Conservation (phyloP, 1,140 invertebrate species). For the Drosophila ananassae region DNA sequence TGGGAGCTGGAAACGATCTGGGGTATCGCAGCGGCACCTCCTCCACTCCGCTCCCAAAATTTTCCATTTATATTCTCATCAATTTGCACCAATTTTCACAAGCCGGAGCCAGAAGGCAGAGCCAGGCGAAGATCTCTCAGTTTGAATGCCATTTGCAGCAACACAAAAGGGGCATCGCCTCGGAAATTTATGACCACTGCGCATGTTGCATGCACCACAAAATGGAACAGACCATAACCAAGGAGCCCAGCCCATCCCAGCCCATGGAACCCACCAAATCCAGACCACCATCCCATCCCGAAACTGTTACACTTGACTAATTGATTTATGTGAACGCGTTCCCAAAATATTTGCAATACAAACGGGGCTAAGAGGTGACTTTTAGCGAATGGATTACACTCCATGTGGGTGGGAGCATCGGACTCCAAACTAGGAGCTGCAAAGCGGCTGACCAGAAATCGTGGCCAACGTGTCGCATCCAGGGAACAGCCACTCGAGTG, state of each 20-base stretch:
- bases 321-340: slow-evolving; percentile 68
- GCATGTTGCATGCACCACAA: slow-evolving; percentile 40
- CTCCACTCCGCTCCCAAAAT: slow-evolving; percentile 17
- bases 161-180: slow-evolving; percentile 65
- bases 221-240: slow-evolving; percentile 8
- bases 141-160: slow-evolving; percentile 56
- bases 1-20: slow-evolving; percentile 6
- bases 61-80: slow-evolving; percentile 52
- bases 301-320: slow-evolving; percentile 69
- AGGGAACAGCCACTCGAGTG: slow-evolving; percentile 63
- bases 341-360: slow-evolving; percentile 49
- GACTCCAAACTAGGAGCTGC: background rate
- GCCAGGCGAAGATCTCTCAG: slow-evolving; percentile 5
- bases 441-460: slow-evolving; percentile 9
- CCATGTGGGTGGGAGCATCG: slow-evolving; percentile 48
- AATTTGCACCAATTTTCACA: slow-evolving; percentile 41
- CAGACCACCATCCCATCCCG: slow-evolving; percentile 5
- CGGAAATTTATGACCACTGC: slow-evolving; percentile 63
- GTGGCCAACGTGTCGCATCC: slow-evolving; percentile 44
- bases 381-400: slow-evolving; percentile 25
- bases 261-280: slow-evolving; percentile 21
- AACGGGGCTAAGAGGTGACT: slow-evolving; percentile 32
- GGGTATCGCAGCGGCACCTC: slow-evolving; percentile 8
- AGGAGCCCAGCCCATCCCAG: background rate
- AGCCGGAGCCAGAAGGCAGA: slow-evolving; percentile 5